Evolutionary conservation across 2,888 invertebrate genomes (phyloP).

Genomic region (Phragmatobia fuliginosa): DNA sequence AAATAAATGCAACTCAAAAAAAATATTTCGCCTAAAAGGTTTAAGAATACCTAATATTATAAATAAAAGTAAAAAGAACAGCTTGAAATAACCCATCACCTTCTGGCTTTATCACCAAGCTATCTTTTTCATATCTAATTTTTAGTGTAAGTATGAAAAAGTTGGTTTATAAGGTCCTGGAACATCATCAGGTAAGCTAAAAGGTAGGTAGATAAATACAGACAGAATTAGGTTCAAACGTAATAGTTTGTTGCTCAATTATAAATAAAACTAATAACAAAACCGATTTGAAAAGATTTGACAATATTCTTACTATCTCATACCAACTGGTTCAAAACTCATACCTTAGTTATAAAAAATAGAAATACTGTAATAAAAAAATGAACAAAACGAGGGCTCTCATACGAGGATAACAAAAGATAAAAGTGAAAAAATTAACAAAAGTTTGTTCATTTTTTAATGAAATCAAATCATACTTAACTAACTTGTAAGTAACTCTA

Average conservation of each 20-base stretch:
- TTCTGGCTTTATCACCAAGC: background rate
- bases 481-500: too few relatives aligned
- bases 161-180: background rate
- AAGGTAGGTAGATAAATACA: background rate
- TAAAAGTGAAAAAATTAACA: too few relatives aligned
- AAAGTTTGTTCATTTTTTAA: too few relatives aligned
- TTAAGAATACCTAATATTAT: too few relatives aligned
- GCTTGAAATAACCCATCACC: background rate
- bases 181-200: background rate
- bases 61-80: background rate
- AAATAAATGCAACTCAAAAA: too few relatives aligned
- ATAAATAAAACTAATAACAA: background rate
- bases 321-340: too few relatives aligned
- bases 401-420: too few relatives aligned
- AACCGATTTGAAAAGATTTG: background rate
- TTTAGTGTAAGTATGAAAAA: background rate
- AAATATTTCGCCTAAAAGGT: too few relatives aligned
- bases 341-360: too few relatives aligned
- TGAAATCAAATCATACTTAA: too few relatives aligned
- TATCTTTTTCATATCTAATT: too few relatives aligned
- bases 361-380: background rate
- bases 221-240: background rate
- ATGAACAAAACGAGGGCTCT: too few relatives aligned
- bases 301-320: background rate
- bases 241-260: background rate